These are phyloP conservation scores for Procambarus virginalis DNA, from an alignment of 1,140 invertebrate species.

Conservation along the genomic window DNA sequence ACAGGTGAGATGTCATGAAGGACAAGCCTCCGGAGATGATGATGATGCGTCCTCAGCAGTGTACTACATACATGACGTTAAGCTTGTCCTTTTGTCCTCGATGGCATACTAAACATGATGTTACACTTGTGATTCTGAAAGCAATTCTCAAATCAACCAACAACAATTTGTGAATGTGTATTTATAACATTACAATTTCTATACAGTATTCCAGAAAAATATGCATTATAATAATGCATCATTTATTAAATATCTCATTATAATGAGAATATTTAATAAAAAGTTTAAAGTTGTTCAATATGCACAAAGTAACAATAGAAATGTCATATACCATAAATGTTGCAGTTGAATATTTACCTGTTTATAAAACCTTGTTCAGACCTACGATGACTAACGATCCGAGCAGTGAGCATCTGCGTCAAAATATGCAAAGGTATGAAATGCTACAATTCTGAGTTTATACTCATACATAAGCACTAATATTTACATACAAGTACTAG, in stretches of 20 bases:
- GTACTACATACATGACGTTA: neutral
- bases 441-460: neutral
- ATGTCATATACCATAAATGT: neutral
- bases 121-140: neutral
- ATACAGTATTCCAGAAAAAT: neutral
- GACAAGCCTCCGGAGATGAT: too few relatives aligned
- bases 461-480: neutral
- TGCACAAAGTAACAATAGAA: neutral
- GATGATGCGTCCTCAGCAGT: too few relatives aligned
- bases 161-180: neutral
- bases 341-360: neutral
- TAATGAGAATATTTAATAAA: neutral
- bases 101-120: neutral
- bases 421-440: slow-evolving; percentile 1
- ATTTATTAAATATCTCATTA: too few relatives aligned
- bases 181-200: neutral
- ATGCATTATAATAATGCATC: too few relatives aligned
- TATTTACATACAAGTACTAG: neutral
- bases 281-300: neutral
- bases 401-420: neutral
- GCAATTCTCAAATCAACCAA: neutral
- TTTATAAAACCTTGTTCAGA: neutral
- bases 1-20: neutral
- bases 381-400: neutral
- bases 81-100: neutral